Evolutionary conservation across 2,113 vertebrate species (phyloP), one percentile per base, ranked within the genome.

Genomic region (Phodopus roborovskii): DNA sequence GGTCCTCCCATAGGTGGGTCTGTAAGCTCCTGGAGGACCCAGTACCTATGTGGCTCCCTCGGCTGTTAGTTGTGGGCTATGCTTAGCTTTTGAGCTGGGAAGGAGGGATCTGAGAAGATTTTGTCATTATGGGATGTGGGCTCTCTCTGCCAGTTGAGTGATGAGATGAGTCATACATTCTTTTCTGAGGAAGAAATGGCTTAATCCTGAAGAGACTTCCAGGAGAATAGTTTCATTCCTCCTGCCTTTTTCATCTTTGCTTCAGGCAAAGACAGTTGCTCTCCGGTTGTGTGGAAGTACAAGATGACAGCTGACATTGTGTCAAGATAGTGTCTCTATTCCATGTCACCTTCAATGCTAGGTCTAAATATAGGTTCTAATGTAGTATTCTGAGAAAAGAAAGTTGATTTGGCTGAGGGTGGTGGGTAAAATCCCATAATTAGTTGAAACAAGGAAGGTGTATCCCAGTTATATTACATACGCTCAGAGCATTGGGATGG

Each of bases 321-420:
- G 95, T 88, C 96, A 97, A 91, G 94, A 96, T 88, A 28, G 96
- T 11, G 3, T 96, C 97, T 97, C 95, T 94, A 81, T 95, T 94
- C 95, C 94, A 20, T 28, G 81, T 56, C 60, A 75, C 92, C 92
- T 97, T 83, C 90, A 96, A 92, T 74, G 82, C 68, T 87, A 58
- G 95, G 48, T 77, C 93, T 97, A 97, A 98, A 98, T 94, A 96
- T 94, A 97, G 96, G 89, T 12, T 66, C 92, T 33, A 73, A 56
- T 26, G 20, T 16, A 90, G 94, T 87, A 60, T 78, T 89, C 78
- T 70, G 77, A 86, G 83, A 73, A 73, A 64, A 60, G 83, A 33
- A 88, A 94, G 90, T 94, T n/a, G 87, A 0, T 58, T 81, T 78
- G 88, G 66, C 86, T 45, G 75, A 95, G 77, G 95, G 60, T 93